Conservation (phyloP, 2,888 invertebrate species). For the Lacanobia wlatinum region DNA sequence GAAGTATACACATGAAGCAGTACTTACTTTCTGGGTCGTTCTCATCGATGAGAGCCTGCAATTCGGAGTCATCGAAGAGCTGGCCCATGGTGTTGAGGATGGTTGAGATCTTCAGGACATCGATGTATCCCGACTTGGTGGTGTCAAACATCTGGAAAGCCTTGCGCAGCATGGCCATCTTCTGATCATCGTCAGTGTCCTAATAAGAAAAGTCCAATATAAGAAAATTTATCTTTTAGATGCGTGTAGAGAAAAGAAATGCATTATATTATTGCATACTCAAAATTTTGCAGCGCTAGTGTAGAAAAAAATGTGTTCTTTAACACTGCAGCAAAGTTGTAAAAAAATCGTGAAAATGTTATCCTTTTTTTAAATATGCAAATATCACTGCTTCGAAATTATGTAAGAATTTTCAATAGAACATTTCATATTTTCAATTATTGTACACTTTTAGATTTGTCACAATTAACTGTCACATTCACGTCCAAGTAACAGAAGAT, state of each 20-base stretch:
- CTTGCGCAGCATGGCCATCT: constrained; percentile 97
- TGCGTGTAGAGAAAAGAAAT: neutral
- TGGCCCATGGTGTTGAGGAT: constrained; percentile 98
- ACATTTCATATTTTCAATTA: neutral
- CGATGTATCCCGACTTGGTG: constrained; percentile 97
- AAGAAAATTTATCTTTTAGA: constrained; percentile 3
- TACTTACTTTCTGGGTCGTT: constrained; percentile 96
- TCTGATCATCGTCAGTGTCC: constrained; percentile 94
- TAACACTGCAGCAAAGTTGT: neutral
- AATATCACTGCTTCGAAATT: constrained; percentile 42
- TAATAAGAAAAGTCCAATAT: constrained; percentile 65
- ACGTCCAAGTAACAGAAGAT: constrained; percentile 65
- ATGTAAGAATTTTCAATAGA: constrained; percentile 23
- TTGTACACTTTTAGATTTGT: constrained; percentile 46
- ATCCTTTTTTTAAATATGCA: constrained; percentile 13
- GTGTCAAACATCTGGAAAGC: constrained; percentile 99
- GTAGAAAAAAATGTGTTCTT: neutral
- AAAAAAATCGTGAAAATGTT: neutral
- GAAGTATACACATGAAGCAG: neutral
- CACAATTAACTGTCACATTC: constrained; percentile 65
- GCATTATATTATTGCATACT: neutral
- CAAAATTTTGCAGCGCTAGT: constrained; percentile 1
- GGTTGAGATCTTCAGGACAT: constrained; percentile 97
- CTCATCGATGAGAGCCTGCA: constrained; percentile 96
- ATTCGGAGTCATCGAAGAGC: constrained; percentile 97